Base-by-base conservation (phyloP, 2,888 invertebrate species). In the Epirrhoe alternata region DNA sequence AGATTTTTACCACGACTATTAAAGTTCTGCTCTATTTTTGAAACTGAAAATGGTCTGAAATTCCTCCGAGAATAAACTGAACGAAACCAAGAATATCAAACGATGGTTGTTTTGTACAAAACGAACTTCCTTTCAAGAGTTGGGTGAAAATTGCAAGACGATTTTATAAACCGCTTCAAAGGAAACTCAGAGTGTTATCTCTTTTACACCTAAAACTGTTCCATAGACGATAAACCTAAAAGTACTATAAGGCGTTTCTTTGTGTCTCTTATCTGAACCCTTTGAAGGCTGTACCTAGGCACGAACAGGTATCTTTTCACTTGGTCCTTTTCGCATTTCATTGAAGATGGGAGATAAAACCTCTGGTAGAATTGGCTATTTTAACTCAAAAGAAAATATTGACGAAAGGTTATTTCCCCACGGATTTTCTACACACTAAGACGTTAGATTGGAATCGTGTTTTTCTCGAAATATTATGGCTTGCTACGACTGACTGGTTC, bases 201-300 rank as follows among this genome's bases (percentile, higher is more conserved):
- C 35, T 66, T 63, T 63, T 56, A 47, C 60, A 49, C 67, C 56
- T 64, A 52, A 64, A 63, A 64, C 55, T 55, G 62, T 47, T 52
- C 51, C 5, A 31, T 52, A 56, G 59, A 42, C 55, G 56, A 64
- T 64, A 68, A 64, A 61, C 57, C 52, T 38, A 57, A n/a, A 17
- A 42, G 55, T 51, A 64, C 38, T 56, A 50, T 47, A 38, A 16
- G n/a, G 33, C 42, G 50, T 57, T 66, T 58, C 55, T 69, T 61
- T 66, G 64, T 66, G 49, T 50, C 58, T 61, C 64, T 69, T 69
- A 69, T 69, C 69, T 49, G 42, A 47, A 61, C 61, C 66, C 61
- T 66, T 69, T 69, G 55, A 57, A 60, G 52, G 56, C 56, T 49
- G 12, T 55, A 56, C 31, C 61, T 62, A 65, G 61, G 42, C 33